These are phyloP conservation scores for Coregonus suidteri DNA, from an alignment of 2,797 vertebrate species.

Conservation along the genomic window DNA sequence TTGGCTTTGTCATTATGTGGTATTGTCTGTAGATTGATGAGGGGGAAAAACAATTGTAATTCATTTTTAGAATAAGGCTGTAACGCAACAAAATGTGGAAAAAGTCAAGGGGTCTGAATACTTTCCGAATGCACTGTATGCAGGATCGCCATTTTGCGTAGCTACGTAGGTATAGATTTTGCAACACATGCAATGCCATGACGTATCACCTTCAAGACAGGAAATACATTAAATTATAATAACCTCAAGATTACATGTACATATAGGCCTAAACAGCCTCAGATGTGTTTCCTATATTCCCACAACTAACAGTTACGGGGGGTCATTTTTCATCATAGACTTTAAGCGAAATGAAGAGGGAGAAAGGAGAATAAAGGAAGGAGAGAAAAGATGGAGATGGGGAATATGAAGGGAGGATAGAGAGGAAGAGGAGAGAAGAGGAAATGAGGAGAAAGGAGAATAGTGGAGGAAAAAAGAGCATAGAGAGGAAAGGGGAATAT, in stretches of 20 bases:
- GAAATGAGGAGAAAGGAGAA: background rate
- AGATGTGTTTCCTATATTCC: too few relatives aligned
- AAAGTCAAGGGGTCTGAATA: too few relatives aligned
- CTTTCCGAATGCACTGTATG: too few relatives aligned
- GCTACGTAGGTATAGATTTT: background rate
- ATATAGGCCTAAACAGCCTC: background rate
- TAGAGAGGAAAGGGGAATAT: background rate
- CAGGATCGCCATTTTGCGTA: too few relatives aligned
- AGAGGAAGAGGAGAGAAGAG: background rate
- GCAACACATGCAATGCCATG: background rate
- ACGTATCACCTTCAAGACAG: background rate
- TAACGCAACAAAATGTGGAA: too few relatives aligned
- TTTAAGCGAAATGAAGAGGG: too few relatives aligned
- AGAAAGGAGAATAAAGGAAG: background rate
- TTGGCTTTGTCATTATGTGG: too few relatives aligned
- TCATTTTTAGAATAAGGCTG: too few relatives aligned
- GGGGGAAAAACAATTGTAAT: too few relatives aligned
- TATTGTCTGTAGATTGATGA: too few relatives aligned
- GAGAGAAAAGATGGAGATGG: background rate
- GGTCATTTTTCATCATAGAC: background rate
- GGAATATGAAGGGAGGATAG: too few relatives aligned
- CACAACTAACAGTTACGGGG: too few relatives aligned
- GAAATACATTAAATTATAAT: background rate
- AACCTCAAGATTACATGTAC: background rate
- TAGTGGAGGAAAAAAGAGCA: background rate